phyloP scores from a whole-genome alignment of 2,113 vertebrate genomes.

The Zeus faber region DNA sequence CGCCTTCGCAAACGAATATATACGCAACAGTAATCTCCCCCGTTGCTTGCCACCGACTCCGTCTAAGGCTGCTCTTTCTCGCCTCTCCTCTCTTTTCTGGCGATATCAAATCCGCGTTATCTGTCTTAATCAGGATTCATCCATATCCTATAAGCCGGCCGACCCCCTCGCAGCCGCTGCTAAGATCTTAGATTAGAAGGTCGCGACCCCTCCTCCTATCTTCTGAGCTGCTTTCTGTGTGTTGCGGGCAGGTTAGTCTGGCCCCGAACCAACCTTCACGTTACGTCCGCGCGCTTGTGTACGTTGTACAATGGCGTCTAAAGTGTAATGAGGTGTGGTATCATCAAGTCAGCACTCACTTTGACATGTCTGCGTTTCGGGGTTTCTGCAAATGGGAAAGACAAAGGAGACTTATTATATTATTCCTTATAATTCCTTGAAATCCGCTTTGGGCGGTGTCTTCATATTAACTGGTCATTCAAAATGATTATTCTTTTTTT shows the following conservation, averaged over 20 bases:
- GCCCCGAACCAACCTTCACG: too few relatives aligned
- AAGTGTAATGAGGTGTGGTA: too few relatives aligned
- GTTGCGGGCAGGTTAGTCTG: too few relatives aligned
- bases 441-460: too few relatives aligned
- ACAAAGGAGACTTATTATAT: not conserved
- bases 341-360: slow-evolving; percentile 65
- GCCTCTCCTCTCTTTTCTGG: slow-evolving; percentile 17
- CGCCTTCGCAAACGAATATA: not conserved
- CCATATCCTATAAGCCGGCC: slow-evolving; percentile 4
- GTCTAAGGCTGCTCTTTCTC: slow-evolving; percentile 30
- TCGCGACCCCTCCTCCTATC: not conserved
- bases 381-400: slow-evolving; percentile 29
- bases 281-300: too few relatives aligned
- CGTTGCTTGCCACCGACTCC: slow-evolving; percentile 34
- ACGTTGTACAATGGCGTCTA: too few relatives aligned
- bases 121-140: slow-evolving; percentile 47
- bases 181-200: slow-evolving; percentile 2
- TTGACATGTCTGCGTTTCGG: slow-evolving; percentile 59
- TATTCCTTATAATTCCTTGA: too few relatives aligned
- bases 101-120: slow-evolving; percentile 43
- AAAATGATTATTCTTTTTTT: too few relatives aligned
- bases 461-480: too few relatives aligned
- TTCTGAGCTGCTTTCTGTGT: not conserved
- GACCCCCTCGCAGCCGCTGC: not conserved
- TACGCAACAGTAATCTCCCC: not conserved